Evolutionary conservation across 2,888 invertebrate species (phyloP), one percentile per base, ranked within the genome.

Genomic region (Belgica antarctica): DNA sequence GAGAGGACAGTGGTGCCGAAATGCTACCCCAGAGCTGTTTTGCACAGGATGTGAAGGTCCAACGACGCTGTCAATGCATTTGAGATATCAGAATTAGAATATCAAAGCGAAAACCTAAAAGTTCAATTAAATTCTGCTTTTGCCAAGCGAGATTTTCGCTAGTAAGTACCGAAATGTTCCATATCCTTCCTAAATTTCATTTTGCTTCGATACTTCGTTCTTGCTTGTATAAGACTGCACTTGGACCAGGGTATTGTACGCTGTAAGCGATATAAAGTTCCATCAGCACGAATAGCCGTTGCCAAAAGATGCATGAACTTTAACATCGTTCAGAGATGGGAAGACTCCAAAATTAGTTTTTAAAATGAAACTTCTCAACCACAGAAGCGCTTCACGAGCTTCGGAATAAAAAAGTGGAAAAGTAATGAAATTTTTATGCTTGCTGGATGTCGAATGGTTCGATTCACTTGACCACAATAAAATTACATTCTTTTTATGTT

Each of bases 401-500:
- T 8, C 7, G 52, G 22, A 2, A 52, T 17, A 2, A 17, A 17
- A 52, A 22, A 52, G 12, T 22, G 52, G 22, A 52, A 22, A 52
- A 52, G 52, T 52, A 52, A n/a, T 52, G 22, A 62, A 62, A 31
- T 15, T 63, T 63, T 63, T 36, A 41, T 63, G 34, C 63, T 31
- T 41, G 36, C 22, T 24, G 36, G 41, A 63, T 63, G 63, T 63
- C 36, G 36, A 63, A 63, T 63, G 63, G 36, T 63, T 63, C 63
- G 63, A 63, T 63, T 36, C 63, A 63, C 63, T 63, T 63, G 63
- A 63, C 63, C 63, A 63, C 63, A 63, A 63, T 52, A 52, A 52
- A 52, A 52, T 52, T 52, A 52, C 52, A 52, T 22, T 52, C 12
- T 52, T 52, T 52, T 15, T 15, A 10, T n/a, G 52, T n/a, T 17